Percentiles rank a stretch among this genome's conserved stretches.
These are phyloP conservation scores for Aporophyla lueneburgensis DNA, from an alignment of 2,888 invertebrate genomes.

Conservation along the genomic window DNA sequence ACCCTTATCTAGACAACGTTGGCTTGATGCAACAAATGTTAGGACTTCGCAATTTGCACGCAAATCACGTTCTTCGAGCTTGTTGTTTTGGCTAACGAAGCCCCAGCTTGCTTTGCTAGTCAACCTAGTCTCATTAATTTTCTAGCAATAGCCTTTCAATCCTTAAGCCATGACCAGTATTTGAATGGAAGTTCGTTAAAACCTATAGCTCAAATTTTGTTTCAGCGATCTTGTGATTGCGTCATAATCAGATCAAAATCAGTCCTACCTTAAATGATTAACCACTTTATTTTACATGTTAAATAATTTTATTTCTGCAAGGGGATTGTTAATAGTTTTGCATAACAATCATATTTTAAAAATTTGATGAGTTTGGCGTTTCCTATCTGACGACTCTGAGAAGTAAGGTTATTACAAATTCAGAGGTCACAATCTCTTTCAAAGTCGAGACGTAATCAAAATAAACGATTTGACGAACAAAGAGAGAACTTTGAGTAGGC, in stretches of 20 bases:
- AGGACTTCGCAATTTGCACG: slow-evolving; percentile 13
- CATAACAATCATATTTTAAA: too few species aligned
- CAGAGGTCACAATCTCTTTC: too few species aligned
- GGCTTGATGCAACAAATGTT: slow-evolving; percentile 7
- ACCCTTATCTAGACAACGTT: neutral
- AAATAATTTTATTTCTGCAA: too few species aligned
- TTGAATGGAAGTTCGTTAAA: neutral
- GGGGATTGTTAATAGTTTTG: too few species aligned
- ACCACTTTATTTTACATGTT: too few species aligned
- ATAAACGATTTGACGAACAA: too few species aligned
- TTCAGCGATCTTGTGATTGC: neutral
- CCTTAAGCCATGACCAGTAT: neutral
- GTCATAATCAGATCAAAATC: neutral
- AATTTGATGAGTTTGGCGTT: too few species aligned
- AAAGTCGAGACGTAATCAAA: too few species aligned
- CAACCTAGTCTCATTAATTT: slow-evolving; percentile 41
- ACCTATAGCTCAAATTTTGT: neutral
- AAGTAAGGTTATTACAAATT: too few species aligned
- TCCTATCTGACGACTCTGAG: too few species aligned
- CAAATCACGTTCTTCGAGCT: slow-evolving; percentile 28
- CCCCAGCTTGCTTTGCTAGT: slow-evolving; percentile 9
- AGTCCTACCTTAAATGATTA: too few species aligned
- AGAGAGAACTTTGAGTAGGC: too few species aligned
- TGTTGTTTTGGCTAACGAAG: slow-evolving; percentile 43
- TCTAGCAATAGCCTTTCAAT: slow-evolving; percentile 18